These are phyloP conservation scores for Orthosia cruda DNA, from an alignment of 2,888 invertebrate genomes.

Conservation along the genomic window DNA sequence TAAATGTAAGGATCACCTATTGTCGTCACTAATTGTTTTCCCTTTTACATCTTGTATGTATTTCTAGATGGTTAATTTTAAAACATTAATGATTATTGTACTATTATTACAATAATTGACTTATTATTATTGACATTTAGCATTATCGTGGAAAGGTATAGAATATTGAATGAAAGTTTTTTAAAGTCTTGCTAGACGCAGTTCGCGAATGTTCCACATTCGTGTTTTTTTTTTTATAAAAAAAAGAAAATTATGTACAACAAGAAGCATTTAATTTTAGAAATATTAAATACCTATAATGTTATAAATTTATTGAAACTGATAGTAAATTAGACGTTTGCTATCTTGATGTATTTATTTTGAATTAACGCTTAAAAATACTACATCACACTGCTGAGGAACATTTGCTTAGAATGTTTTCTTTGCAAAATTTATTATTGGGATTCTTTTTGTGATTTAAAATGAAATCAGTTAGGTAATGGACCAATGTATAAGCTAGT, in stretches of 20 bases:
- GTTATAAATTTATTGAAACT: slow-evolving; percentile 85
- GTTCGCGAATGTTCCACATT: slow-evolving; percentile 74
- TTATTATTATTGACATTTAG: slow-evolving; percentile 87
- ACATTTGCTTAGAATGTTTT: slow-evolving; percentile 80
- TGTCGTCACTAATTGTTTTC: slow-evolving; percentile 88
- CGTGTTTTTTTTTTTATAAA: slow-evolving; percentile 72
- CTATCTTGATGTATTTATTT: slow-evolving; percentile 85
- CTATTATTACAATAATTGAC: slow-evolving; percentile 88
- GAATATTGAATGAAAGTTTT: slow-evolving; percentile 80
- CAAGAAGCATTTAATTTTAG: slow-evolving; percentile 92
- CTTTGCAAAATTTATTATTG: slow-evolving; percentile 74
- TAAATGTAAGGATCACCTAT: slow-evolving; percentile 88
- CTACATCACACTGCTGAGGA: slow-evolving; percentile 87
- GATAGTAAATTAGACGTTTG: slow-evolving; percentile 82
- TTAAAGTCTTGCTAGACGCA: slow-evolving; percentile 75
- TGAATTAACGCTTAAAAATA: slow-evolving; percentile 85
- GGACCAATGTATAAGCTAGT: slow-evolving; percentile 88
- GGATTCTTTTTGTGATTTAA: slow-evolving; percentile 76
- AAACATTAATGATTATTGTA: slow-evolving; percentile 88
- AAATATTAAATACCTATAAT: slow-evolving; percentile 88
- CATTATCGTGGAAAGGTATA: slow-evolving; percentile 86
- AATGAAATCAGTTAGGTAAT: slow-evolving; percentile 80
- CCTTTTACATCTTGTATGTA: slow-evolving; percentile 87
- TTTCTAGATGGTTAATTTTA: slow-evolving; percentile 88
- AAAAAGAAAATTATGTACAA: slow-evolving; percentile 86